These are phyloP conservation scores for Stratiolaelaps scimitus DNA, from an alignment of 1,140 invertebrate genomes.

Conservation along the genomic window DNA sequence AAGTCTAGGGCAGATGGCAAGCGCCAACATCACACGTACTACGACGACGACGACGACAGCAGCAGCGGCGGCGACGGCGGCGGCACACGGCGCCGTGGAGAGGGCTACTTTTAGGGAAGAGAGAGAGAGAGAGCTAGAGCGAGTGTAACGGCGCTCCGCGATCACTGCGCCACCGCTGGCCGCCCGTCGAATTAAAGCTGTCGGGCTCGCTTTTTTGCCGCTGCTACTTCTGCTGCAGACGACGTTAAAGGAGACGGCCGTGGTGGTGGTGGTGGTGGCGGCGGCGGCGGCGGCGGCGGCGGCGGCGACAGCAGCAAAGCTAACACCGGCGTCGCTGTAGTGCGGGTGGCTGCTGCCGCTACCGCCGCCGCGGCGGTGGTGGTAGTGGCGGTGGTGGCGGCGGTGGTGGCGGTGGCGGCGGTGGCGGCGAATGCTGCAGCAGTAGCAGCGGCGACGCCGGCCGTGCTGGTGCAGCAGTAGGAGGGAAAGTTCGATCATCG, in stretches of 20 bases:
- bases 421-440: slow-evolving; percentile 28
- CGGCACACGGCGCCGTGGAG: too few species aligned
- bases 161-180: too few species aligned
- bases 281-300: too few species aligned
- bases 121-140: too few species aligned
- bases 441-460: slow-evolving; percentile 6
- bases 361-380: slow-evolving; percentile 25
- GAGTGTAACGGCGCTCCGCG: too few species aligned
- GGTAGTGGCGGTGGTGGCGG: slow-evolving; percentile 8
- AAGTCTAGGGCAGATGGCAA: slow-evolving; percentile 28
- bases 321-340: slow-evolving; percentile 2
- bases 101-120: too few species aligned
- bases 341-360: slow-evolving; percentile 13
- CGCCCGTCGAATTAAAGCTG: too few species aligned
- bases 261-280: neutral
- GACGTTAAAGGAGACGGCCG: neutral
- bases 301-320: too few species aligned
- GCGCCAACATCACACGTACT: slow-evolving; percentile 24
- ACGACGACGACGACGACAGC: neutral
- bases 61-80: too few species aligned
- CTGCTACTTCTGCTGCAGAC: slow-evolving; percentile 6
- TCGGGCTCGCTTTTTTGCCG: too few species aligned
- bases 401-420: slow-evolving; percentile 20
- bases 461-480: neutral
- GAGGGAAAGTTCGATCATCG: slow-evolving; percentile 5